Conservation (phyloP, 2,797 vertebrate species). For the Cottoperca gobio region DNA sequence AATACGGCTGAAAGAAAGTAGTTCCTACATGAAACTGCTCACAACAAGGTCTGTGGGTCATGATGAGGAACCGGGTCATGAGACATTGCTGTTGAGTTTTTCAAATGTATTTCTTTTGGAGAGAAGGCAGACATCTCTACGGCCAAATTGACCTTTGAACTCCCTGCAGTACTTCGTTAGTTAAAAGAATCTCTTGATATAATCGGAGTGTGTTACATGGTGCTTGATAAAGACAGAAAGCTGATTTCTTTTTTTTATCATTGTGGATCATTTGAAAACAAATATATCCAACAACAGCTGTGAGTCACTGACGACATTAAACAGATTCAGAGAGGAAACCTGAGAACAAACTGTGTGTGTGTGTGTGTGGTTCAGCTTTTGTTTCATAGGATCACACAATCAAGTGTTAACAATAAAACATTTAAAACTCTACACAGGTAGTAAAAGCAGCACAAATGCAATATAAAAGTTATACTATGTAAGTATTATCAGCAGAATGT, state of each 20-base stretch:
- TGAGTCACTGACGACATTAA: slow-evolving; percentile 37
- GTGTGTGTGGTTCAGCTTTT: too few relatives aligned
- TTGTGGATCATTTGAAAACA: slow-evolving; percentile 5
- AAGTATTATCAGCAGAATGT: background rate
- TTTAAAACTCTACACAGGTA: background rate
- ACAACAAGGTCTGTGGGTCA: too few relatives aligned
- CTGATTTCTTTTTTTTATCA: slow-evolving; percentile 6
- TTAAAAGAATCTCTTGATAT: slow-evolving; percentile 10
- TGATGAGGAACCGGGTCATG: too few relatives aligned
- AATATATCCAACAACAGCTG: slow-evolving; percentile 7
- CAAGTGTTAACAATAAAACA: background rate
- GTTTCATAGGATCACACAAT: too few relatives aligned
- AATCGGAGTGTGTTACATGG: background rate
- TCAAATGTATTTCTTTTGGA: too few relatives aligned
- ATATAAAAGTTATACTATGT: background rate
- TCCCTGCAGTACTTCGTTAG: slow-evolving; percentile 3
- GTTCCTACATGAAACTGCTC: too few relatives aligned
- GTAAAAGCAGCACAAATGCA: background rate
- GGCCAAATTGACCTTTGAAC: background rate
- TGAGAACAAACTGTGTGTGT: background rate
- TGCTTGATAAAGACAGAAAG: slow-evolving; percentile 13
- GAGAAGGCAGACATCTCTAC: too few relatives aligned
- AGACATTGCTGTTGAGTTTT: too few relatives aligned
- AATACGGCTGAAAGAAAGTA: too few relatives aligned
- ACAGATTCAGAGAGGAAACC: slow-evolving; percentile 9